Conservation (phyloP, 2,888 invertebrate genomes). For the Carcina quercana region DNA sequence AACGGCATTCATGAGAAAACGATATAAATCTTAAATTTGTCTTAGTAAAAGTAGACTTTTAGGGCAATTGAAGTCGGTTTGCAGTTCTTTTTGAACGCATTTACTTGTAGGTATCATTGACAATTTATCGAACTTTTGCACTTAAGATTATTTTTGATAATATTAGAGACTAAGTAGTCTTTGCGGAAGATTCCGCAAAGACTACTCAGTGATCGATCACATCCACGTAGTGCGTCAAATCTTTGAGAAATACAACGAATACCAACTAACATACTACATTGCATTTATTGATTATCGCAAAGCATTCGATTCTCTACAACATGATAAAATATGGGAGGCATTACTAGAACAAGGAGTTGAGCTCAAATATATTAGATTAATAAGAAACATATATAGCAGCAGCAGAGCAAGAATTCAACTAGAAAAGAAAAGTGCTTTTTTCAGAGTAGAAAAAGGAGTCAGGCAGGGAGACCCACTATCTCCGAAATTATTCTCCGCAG, state of each 20-base stretch:
- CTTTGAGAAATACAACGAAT: slow-evolving; percentile 11
- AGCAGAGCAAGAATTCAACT: slow-evolving; percentile 16
- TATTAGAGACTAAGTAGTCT: too few species aligned
- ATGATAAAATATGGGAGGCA: slow-evolving; percentile 9
- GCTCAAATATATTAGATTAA: slow-evolving; percentile 15
- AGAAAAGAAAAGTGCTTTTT: slow-evolving; percentile 15
- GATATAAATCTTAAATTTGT: too few species aligned
- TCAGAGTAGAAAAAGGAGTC: slow-evolving; percentile 13
- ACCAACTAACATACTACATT: slow-evolving; percentile 12
- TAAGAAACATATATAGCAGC: slow-evolving; percentile 17
- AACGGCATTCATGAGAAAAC: too few species aligned
- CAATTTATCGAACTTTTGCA: too few species aligned
- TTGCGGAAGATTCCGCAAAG: too few species aligned
- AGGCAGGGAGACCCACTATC: slow-evolving; percentile 19
- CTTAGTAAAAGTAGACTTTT: too few species aligned
- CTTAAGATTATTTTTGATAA: too few species aligned
- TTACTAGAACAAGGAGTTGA: slow-evolving; percentile 16
- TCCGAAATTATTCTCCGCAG: slow-evolving; percentile 16
- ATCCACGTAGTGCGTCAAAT: slow-evolving; percentile 6
- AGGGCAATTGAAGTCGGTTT: too few species aligned
- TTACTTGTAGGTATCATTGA: too few species aligned
- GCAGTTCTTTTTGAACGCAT: too few species aligned
- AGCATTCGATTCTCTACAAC: slow-evolving; percentile 8
- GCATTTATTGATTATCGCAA: slow-evolving; percentile 20
- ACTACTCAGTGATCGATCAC: slow-evolving; percentile 9